These are phyloP conservation scores for Odiellus spinosus DNA, from an alignment of 2,888 invertebrate species.

Conservation along the genomic window DNA sequence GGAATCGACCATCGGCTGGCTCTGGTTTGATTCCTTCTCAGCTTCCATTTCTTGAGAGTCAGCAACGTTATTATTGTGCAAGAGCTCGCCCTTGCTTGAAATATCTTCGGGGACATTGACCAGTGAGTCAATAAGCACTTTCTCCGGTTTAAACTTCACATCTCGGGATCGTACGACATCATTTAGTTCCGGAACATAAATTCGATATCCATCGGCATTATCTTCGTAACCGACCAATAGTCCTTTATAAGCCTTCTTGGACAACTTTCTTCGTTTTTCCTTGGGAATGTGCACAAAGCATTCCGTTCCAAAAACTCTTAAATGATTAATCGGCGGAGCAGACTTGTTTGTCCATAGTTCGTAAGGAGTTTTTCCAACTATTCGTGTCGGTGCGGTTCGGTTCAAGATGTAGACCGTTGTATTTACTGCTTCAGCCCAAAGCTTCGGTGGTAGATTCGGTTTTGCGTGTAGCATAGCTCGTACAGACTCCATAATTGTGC, in stretches of 20 bases:
- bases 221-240: conserved; percentile 8
- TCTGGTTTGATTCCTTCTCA: too few relatives aligned
- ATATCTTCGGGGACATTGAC: too few relatives aligned
- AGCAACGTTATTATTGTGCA: too few relatives aligned
- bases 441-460: too few relatives aligned
- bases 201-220: conserved; percentile 3
- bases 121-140: too few relatives aligned
- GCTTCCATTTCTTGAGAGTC: too few relatives aligned
- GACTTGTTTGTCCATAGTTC: conserved; percentile 12
- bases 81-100: too few relatives aligned
- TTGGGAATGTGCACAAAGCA: conserved; percentile 10
- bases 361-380: conserved; percentile 13
- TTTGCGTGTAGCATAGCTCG: too few relatives aligned
- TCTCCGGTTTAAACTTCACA: not conserved
- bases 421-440: too few relatives aligned
- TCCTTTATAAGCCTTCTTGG: conserved; percentile 2
- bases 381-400: conserved; percentile 6
- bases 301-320: conserved; percentile 16
- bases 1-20: too few relatives aligned
- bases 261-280: conserved; percentile 6
- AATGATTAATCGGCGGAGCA: conserved; percentile 8
- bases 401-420: conserved; percentile 13
- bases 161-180: not conserved
- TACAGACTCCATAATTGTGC: conserved; percentile 17
- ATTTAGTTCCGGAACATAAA: not conserved